These are phyloP conservation scores for Vanessa atalanta DNA, from an alignment of 1,140 invertebrate species.

Conservation along the genomic window DNA sequence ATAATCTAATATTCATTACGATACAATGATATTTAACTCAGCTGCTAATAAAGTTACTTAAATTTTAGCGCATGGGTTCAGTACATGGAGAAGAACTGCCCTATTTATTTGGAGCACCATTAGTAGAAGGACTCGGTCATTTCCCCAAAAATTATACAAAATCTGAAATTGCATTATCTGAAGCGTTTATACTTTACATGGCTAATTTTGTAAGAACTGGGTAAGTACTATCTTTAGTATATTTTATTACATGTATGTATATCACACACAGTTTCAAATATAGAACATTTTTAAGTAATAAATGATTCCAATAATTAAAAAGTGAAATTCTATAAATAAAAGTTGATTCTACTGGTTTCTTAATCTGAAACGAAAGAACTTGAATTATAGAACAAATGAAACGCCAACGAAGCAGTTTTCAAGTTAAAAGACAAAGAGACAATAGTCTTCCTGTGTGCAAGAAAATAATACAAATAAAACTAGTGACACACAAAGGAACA, in stretches of 20 bases:
- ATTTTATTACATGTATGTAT: no score
- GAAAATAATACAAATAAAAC: constrained; percentile 17
- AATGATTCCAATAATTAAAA: neutral
- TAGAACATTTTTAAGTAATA: no score
- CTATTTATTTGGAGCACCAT: constrained; percentile 92
- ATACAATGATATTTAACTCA: neutral
- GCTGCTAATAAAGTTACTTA: constrained; percentile 1
- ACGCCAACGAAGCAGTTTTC: constrained; percentile 6
- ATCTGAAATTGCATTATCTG: constrained; percentile 92
- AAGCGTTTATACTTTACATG: constrained; percentile 96
- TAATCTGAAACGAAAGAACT: constrained; percentile 6
- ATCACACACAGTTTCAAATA: no score
- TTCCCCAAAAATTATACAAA: constrained; percentile 95
- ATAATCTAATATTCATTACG: neutral
- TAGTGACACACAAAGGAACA: constrained; percentile 9
- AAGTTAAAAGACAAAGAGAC: constrained; percentile 20
- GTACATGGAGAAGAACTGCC: constrained; percentile 96
- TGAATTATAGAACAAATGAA: constrained; percentile 10
- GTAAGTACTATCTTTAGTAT: constrained; percentile 82
- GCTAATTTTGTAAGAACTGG: constrained; percentile 99
- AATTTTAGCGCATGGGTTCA: constrained; percentile 88
- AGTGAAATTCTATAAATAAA: neutral
- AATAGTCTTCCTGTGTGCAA: constrained; percentile 19
- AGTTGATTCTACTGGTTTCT: neutral
- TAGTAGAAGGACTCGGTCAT: constrained; percentile 90